Evolutionary conservation across 2,113 vertebrate species (phyloP).

Genomic region (Oncorhynchus kisutch): DNA sequence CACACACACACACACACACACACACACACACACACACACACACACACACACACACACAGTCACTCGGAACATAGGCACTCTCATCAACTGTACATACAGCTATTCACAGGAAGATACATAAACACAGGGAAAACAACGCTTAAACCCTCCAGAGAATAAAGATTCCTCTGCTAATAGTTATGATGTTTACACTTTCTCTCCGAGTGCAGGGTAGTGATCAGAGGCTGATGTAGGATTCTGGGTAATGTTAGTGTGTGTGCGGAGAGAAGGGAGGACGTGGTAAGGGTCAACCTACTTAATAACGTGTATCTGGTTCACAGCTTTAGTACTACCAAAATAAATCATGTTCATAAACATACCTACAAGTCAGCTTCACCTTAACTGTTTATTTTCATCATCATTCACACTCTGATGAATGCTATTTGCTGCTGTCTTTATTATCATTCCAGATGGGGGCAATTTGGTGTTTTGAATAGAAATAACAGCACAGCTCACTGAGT

Average conservation of each 20-base stretch:
- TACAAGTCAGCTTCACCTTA: background rate
- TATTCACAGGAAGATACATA: no score
- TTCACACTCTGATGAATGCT: slow-evolving; percentile 47
- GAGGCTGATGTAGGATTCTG: background rate
- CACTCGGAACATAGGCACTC: no score
- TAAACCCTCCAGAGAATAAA: no score
- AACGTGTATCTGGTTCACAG: no score
- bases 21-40: background rate
- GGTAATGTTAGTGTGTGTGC: background rate
- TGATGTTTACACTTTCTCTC: no score
- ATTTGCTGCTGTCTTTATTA: slow-evolving; percentile 37
- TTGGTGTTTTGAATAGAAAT: slow-evolving; percentile 47
- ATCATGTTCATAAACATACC: no score
- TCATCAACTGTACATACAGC: no score
- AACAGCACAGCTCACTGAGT: background rate
- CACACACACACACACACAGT: slow-evolving; percentile 1
- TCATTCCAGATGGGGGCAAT: slow-evolving; percentile 35
- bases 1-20: no score
- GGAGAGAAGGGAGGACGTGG: background rate
- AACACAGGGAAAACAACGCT: no score
- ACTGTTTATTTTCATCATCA: slow-evolving; percentile 44
- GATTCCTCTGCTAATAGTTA: no score
- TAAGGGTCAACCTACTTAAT: no score
- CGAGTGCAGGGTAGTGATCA: no score
- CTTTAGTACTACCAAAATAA: background rate